Evolutionary conservation across 2,113 vertebrate genomes (phyloP).

Genomic region (Solenodon paradoxus): DNA sequence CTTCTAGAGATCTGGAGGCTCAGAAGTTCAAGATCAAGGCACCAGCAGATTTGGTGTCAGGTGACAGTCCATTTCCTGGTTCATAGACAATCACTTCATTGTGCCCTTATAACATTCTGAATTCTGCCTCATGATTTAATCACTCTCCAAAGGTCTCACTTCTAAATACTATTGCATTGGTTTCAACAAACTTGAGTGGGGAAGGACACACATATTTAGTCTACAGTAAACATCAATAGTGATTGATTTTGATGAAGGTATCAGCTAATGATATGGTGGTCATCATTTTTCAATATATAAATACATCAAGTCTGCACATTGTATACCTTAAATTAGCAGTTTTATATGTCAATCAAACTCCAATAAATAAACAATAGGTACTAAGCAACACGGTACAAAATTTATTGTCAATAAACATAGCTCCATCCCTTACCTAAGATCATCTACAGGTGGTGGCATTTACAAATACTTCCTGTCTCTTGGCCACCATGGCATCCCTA

Average conservation of each 20-base stretch:
- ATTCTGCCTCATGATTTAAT: background rate
- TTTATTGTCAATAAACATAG: background rate
- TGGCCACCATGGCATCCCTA: conserved; percentile 36
- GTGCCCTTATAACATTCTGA: too few relatives aligned
- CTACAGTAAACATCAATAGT: background rate
- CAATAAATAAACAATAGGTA: background rate
- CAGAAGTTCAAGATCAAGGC: background rate
- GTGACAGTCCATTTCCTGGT: background rate
- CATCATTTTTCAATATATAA: background rate
- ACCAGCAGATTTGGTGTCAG: too few relatives aligned
- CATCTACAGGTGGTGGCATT: background rate
- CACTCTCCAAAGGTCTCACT: too few relatives aligned
- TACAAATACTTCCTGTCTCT: conserved; percentile 52
- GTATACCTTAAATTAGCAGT: background rate
- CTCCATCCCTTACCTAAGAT: conserved; percentile 36
- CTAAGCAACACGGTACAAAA: background rate
- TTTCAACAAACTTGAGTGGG: background rate
- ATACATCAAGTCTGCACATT: background rate
- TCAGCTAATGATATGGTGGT: background rate
- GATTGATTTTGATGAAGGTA: background rate
- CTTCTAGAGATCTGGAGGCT: background rate
- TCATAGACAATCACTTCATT: background rate
- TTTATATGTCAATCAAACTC: background rate
- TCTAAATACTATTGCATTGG: background rate
- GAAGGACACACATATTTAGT: background rate